Base-by-base conservation (phyloP, 2,888 invertebrate genomes). In the Parapristionchus giblindavisi region DNA sequence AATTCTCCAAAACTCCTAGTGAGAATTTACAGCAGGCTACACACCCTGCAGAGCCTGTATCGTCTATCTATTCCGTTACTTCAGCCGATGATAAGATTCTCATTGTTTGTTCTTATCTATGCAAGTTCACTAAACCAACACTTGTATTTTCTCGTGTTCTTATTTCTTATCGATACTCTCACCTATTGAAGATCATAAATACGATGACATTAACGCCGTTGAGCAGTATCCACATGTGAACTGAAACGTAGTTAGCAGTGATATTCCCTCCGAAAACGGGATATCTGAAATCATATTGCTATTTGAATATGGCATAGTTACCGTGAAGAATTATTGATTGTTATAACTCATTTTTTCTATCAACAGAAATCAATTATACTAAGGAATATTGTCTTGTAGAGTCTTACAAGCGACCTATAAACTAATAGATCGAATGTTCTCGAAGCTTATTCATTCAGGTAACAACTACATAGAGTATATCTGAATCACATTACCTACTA, bases 111-210 rank as follows among this genome's bases (percentile, higher is more conserved):
- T 14, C 43, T 43, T 14, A 43, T 17, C 8, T 14, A 17, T 14
- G 43, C 43, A 43, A 14, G 43, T 43, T 43, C 43, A 43, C 43
- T 43, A n/a, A n/a, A n/a, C n/a, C n/a, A n/a, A n/a, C n/a, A n/a
- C n/a, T n/a, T n/a, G n/a, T n/a, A n/a, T n/a, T n/a, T n/a, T n/a
- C n/a, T n/a, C n/a, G n/a, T n/a, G n/a, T n/a, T n/a, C n/a, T n/a
- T 29, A 56, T 8, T 32, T 8, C 56, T 29, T 4, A 32, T 29
- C 5, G 11, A 54, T 21, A 21, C 54, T 5, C 63, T 65, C 43
- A 65, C 63, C 43, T 65, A 43, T 65, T 65, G 63, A 65, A 65
- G 14, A 65, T 17, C 14, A 65, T 6, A 14, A 65, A 65, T 1
- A 65, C 32, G 2, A 65, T 43, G 8, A 43, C 43, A 32, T 65